Percentiles rank a stretch among this genome's conserved stretches.
Evolutionary conservation across 2,888 invertebrate genomes (phyloP).

Genomic region (Deroplatys truncata): DNA sequence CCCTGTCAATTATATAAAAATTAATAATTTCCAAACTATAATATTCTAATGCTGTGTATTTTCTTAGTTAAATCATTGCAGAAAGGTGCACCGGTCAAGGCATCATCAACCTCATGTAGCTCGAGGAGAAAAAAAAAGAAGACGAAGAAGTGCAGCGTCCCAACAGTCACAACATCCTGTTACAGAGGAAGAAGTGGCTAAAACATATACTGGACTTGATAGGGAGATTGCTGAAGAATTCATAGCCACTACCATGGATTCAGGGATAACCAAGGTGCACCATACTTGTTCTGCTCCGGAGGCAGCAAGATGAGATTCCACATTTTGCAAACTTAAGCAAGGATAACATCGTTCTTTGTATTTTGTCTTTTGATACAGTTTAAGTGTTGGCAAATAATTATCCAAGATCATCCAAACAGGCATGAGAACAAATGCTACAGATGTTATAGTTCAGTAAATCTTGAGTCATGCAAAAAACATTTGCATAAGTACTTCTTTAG

Average conservation of each 20-base stretch:
- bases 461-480: too few species aligned
- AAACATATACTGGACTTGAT: constrained; percentile 45
- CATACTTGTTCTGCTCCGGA: background rate
- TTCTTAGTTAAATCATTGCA: background rate
- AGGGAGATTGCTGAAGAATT: constrained; percentile 44
- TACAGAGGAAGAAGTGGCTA: constrained; percentile 40
- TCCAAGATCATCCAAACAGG: too few species aligned
- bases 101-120: background rate
- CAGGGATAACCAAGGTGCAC: constrained; percentile 17
- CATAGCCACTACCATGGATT: constrained; percentile 43
- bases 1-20: background rate
- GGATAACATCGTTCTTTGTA: background rate
- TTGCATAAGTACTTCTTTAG: too few species aligned
- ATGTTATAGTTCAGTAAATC: too few species aligned
- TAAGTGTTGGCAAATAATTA: too few species aligned
- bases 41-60: background rate
- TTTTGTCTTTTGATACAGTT: too few species aligned
- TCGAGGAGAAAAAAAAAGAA: background rate
- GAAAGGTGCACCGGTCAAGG: background rate
- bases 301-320: background rate
- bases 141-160: constrained; percentile 7
- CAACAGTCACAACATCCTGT: constrained; percentile 31
- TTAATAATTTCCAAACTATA: background rate
- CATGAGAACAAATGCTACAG: too few species aligned
- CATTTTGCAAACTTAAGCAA: background rate